These are phyloP conservation scores for Caerostris extrusa DNA, from an alignment of 1,140 invertebrate species.

Conservation along the genomic window DNA sequence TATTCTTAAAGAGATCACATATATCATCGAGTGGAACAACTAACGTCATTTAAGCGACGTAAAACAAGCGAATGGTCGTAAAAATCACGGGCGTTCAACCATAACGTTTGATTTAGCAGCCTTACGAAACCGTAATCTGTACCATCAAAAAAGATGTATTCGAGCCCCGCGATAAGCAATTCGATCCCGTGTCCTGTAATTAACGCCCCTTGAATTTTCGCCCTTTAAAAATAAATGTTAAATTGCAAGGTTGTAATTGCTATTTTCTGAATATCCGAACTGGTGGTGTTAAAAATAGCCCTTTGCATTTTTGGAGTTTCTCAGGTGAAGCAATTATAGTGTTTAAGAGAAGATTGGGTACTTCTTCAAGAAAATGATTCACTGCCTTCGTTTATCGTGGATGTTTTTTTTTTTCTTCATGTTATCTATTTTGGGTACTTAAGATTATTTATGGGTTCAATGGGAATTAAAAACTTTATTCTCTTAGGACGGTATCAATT, in stretches of 20 bases:
- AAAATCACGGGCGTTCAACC: conserved; percentile 42
- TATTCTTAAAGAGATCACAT: background rate
- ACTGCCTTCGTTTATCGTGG: background rate
- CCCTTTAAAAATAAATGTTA: conserved; percentile 47
- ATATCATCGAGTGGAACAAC: no score
- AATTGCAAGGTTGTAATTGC: conserved; percentile 6
- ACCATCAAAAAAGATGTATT: conserved; percentile 53
- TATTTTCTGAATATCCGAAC: conserved; percentile 19
- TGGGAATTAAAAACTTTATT: background rate
- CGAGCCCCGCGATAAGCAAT: conserved; percentile 16
- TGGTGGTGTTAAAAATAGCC: conserved; percentile 13
- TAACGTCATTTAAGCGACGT: background rate
- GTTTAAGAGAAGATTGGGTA: background rate
- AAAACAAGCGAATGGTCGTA: conserved; percentile 33
- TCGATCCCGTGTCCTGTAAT: conserved; percentile 19
- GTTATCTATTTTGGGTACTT: background rate
- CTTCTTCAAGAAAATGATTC: conserved; percentile 17
- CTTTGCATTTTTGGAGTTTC: background rate
- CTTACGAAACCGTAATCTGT: conserved; percentile 20
- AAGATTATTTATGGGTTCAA: background rate
- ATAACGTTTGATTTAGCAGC: conserved; percentile 45
- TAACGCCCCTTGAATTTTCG: conserved; percentile 7
- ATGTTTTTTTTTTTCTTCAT: background rate
- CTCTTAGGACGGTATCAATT: no score
- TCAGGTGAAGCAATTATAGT: background rate